Base-by-base conservation (phyloP, 2,888 invertebrate genomes). In the Dasypolia templi region DNA sequence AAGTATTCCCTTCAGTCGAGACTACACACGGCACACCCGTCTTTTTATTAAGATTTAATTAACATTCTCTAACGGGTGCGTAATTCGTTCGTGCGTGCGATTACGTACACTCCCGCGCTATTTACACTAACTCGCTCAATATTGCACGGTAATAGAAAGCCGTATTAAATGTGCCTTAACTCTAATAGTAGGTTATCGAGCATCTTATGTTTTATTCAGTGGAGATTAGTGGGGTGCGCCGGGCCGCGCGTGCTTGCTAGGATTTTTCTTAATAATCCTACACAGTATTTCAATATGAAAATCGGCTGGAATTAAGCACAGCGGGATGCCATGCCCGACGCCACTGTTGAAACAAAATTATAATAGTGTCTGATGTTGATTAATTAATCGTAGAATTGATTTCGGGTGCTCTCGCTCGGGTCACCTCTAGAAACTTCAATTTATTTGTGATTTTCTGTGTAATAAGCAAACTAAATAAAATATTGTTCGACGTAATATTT, bases 171-270 rank as follows among this genome's bases (percentile, higher is more conserved):
- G 92, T 91, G 93, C 91, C 89, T 94, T 93, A 95, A 92, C 93
- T 93, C 93, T 94, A 94, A 95, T 93, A 93, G 93, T 92, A 92
- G 90, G 92, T 93, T 95, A 96, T 95, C 94, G 93, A 92, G 90
- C 90, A 93, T 93, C 95, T 94, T 93, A 96, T 95, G 95, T 95
- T 92, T 96, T 95, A 96, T 96, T 96, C 95, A 96, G 89, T 88
- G 85, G 92, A 94, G 94, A 95, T 96, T 95, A 95, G 91, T 86
- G 90, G 91, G 91, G 90, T 85, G 92, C 89, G 90, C 86, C 87
- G 83, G 69, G 84, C 67, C 78, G 86, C 90, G 92, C 92, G 92
- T 90, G 90, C 91, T 88, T 83, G 74, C 86, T 83, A 91, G 89
- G 91, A 92, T 93, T 93, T 94, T 94, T 94, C 91, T 89, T 91